Percentiles rank a stretch among this genome's conserved stretches.
These are phyloP conservation scores for Diachasma alloeum DNA, from an alignment of 1,140 invertebrate species.

Conservation along the genomic window DNA sequence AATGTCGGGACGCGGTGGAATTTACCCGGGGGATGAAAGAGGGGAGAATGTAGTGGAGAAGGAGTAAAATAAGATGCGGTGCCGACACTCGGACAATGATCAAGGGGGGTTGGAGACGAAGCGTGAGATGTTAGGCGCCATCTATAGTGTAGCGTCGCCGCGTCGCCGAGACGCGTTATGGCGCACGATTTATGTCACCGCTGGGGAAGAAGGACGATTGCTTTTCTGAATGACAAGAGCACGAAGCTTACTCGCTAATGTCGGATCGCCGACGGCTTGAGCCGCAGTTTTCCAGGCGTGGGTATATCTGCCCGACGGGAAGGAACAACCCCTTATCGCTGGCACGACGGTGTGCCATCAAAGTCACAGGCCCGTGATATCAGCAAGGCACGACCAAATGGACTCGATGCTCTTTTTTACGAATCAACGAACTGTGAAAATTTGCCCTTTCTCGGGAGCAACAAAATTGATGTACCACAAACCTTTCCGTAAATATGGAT, in stretches of 20 bases:
- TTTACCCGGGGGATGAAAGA: not conserved
- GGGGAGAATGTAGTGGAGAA: slow-evolving; percentile 2
- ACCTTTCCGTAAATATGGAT: too few species aligned
- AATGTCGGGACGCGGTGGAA: not conserved
- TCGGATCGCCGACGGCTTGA: not conserved
- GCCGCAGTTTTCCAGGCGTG: not conserved
- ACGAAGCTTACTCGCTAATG: slow-evolving; percentile 2
- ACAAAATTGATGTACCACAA: not conserved
- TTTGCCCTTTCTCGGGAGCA: not conserved
- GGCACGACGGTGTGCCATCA: slow-evolving; percentile 23
- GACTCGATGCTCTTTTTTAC: not conserved
- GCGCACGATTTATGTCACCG: slow-evolving; percentile 54
- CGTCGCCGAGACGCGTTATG: slow-evolving; percentile 40
- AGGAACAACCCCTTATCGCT: slow-evolving; percentile 31
- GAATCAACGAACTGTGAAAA: not conserved
- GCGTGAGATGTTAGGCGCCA: slow-evolving; percentile 40
- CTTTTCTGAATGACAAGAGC: slow-evolving; percentile 39
- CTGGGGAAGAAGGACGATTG: slow-evolving; percentile 43
- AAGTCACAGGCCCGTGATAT: slow-evolving; percentile 34
- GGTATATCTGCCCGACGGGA: slow-evolving; percentile 9
- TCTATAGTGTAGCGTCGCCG: slow-evolving; percentile 35
- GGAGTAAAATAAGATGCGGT: slow-evolving; percentile 22
- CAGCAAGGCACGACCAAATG: slow-evolving; percentile 21
- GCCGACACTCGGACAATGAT: not conserved
- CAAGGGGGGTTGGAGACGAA: slow-evolving; percentile 28